A percentile compares a stretch with the other conserved stretches of the same genome.
Evolutionary conservation across 2,888 invertebrate species (phyloP).

Genomic region (Pemphredon lugubris): DNA sequence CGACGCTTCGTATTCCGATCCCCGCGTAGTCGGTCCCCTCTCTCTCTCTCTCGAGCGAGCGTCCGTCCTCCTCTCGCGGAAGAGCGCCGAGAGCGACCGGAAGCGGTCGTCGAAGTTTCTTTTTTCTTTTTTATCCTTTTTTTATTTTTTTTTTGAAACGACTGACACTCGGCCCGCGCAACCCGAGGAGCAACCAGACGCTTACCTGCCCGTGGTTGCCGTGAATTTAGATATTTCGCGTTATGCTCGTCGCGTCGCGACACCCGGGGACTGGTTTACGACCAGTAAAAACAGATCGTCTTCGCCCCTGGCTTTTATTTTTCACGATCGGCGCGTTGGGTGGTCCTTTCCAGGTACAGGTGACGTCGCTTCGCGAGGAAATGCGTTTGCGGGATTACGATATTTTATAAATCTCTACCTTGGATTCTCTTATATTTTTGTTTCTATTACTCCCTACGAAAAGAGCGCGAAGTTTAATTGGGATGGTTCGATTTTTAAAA

Average conservation of each 20-base stretch:
- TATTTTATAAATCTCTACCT: not conserved
- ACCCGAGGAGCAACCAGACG: constrained; percentile 18
- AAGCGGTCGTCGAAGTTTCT: constrained; percentile 2
- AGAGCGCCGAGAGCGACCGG: not conserved
- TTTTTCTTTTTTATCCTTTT: constrained; percentile 17
- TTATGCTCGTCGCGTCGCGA: constrained; percentile 2
- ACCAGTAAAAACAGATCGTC: constrained; percentile 6
- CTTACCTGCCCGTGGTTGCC: constrained; percentile 10
- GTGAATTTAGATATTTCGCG: constrained; percentile 33
- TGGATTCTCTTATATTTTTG: not conserved
- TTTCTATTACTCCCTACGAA: not conserved
- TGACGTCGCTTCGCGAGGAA: constrained; percentile 6
- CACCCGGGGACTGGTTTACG: constrained; percentile 8
- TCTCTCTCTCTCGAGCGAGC: not conserved
- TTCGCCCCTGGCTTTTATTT: constrained; percentile 1
- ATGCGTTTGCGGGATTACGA: constrained; percentile 3
- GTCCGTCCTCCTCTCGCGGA: not conserved
- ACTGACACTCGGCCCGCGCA: constrained; percentile 12
- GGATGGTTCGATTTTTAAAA: too few relatives aligned
- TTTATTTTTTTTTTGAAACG: constrained; percentile 19
- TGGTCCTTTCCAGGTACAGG: not conserved
- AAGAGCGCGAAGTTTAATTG: not conserved
- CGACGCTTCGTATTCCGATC: constrained; percentile 46
- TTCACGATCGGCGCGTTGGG: not conserved
- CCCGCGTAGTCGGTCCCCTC: constrained; percentile 15